These are phyloP conservation scores for Naja naja DNA, from an alignment of 2,113 vertebrate genomes.

Conservation along the genomic window DNA sequence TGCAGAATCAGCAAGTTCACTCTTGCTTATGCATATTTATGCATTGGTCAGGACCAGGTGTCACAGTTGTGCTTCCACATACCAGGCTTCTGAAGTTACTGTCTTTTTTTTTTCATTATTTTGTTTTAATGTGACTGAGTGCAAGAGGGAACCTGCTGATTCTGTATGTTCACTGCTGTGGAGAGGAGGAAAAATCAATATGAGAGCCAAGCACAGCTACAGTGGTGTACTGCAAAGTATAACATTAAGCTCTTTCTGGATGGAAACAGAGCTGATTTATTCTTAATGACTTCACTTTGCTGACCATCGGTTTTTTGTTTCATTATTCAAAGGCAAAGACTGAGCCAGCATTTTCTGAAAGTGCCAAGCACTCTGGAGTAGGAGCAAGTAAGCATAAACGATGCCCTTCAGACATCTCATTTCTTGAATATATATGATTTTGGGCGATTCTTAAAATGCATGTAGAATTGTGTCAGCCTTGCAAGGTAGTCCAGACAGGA, in stretches of 20 bases:
- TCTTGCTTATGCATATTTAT: slow-evolving; percentile 47
- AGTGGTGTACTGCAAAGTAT: slow-evolving; percentile 28
- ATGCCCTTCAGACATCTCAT: slow-evolving; percentile 40
- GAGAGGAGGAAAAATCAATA: slow-evolving; percentile 50
- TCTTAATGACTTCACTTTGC: slow-evolving; percentile 47
- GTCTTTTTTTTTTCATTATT: slow-evolving; percentile 36
- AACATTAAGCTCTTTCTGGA: slow-evolving; percentile 46
- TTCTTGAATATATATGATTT: slow-evolving; percentile 37
- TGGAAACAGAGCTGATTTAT: slow-evolving; percentile 47
- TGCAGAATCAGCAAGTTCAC: slow-evolving; percentile 53
- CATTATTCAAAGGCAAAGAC: slow-evolving; percentile 56
- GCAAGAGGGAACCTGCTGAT: slow-evolving; percentile 56
- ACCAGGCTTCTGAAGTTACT: slow-evolving; percentile 38
- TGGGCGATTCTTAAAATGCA: slow-evolving; percentile 25
- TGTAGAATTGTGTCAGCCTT: slow-evolving; percentile 5
- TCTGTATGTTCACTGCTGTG: slow-evolving; percentile 32
- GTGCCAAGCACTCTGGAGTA: slow-evolving; percentile 14
- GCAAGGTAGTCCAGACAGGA: background rate
- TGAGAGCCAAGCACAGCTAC: slow-evolving; percentile 52
- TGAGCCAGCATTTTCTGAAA: slow-evolving; percentile 46
- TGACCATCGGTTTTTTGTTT: slow-evolving; percentile 51
- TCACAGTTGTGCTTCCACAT: slow-evolving; percentile 38
- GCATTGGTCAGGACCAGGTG: slow-evolving; percentile 57
- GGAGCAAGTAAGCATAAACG: slow-evolving; percentile 43
- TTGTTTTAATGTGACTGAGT: slow-evolving; percentile 43